Percentiles rank a stretch among this genome's conserved stretches.
phyloP scores from a whole-genome alignment of 2,113 vertebrate species.

The Todiramphus chloris region DNA sequence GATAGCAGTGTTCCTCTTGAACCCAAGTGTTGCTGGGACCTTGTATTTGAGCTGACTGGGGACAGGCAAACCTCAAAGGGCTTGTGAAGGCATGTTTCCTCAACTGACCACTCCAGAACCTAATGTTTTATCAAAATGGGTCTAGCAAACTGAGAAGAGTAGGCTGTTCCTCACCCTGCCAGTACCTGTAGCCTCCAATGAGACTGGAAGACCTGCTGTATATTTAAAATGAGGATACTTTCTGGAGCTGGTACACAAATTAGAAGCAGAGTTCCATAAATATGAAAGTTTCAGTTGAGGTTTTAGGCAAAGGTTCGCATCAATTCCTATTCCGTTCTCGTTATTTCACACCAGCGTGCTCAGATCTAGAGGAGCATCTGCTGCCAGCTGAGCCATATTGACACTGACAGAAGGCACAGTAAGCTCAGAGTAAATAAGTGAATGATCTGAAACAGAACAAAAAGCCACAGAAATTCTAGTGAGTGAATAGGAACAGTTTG shows the following conservation, averaged over 20 bases:
- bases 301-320: slow-evolving; percentile 19
- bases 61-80: background rate
- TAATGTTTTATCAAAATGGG: background rate
- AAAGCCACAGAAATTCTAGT: background rate
- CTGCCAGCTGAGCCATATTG: slow-evolving; percentile 46
- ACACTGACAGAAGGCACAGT: slow-evolving; percentile 29
- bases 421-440: slow-evolving; percentile 51
- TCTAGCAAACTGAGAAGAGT: background rate
- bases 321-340: background rate
- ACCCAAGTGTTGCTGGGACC: background rate
- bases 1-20: background rate
- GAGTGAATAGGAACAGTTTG: background rate
- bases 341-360: slow-evolving; percentile 38
- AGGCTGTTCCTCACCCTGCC: background rate
- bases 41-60: background rate
- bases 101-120: background rate
- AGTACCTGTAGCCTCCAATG: background rate
- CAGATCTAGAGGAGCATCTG: slow-evolving; percentile 31
- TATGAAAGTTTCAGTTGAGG: background rate
- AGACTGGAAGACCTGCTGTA: background rate
- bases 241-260: background rate
- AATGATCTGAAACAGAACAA: slow-evolving; percentile 41
- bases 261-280: background rate
- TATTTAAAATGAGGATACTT: background rate
- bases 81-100: background rate